Conservation (phyloP, 1,140 invertebrate species). For the Cephus cinctus region DNA sequence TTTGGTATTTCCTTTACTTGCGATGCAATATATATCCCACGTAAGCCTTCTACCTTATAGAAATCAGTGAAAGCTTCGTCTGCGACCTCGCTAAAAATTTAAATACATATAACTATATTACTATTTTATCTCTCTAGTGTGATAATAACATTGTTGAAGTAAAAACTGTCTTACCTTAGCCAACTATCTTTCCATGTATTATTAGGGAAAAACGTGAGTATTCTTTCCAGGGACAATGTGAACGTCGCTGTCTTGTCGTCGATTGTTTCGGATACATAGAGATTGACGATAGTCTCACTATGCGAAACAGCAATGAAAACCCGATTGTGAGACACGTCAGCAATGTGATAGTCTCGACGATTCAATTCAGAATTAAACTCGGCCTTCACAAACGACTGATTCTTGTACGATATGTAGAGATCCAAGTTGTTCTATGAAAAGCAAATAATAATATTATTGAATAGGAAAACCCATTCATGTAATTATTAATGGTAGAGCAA, state of each 20-base stretch:
- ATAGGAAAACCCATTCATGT: constrained; percentile 3
- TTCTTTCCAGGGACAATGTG: constrained; percentile 75
- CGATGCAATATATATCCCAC: constrained; percentile 88
- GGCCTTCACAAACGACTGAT: constrained; percentile 68
- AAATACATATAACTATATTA: constrained; percentile 18
- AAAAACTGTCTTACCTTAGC: constrained; percentile 67
- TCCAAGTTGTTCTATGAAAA: constrained; percentile 68
- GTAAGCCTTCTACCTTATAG: constrained; percentile 82
- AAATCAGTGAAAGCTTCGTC: constrained; percentile 86
- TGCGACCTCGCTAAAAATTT: constrained; percentile 68
- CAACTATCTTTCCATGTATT: constrained; percentile 77
- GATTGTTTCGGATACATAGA: constrained; percentile 74
- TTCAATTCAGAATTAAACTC: constrained; percentile 71
- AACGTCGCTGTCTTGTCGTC: constrained; percentile 63
- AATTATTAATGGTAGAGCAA: background rate
- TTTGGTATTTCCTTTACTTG: constrained; percentile 64
- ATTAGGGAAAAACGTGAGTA: constrained; percentile 83
- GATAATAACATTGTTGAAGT: background rate
- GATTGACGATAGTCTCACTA: constrained; percentile 68
- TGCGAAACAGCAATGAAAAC: constrained; percentile 84
- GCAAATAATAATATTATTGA: no score
- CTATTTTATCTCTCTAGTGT: background rate
- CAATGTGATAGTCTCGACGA: constrained; percentile 74
- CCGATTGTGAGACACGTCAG: constrained; percentile 77
- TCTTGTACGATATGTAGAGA: constrained; percentile 76